These are phyloP conservation scores for Vespertilio murinus DNA, from an alignment of 2,797 vertebrate genomes.

Conservation along the genomic window DNA sequence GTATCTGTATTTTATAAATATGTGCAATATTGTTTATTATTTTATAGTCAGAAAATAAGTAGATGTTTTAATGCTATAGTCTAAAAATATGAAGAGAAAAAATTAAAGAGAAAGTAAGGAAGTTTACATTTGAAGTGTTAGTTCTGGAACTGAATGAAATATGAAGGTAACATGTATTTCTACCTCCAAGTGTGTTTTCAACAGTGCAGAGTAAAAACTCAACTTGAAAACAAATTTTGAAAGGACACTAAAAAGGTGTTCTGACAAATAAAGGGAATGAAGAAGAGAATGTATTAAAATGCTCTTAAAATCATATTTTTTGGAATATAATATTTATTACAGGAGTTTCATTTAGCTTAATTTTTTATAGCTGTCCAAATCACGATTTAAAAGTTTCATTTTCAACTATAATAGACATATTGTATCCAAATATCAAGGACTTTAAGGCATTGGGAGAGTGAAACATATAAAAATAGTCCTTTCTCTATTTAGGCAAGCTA, in stretches of 20 bases:
- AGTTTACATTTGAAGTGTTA: not conserved
- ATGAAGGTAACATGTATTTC: not conserved
- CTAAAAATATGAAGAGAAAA: not conserved
- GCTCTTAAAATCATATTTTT: not conserved
- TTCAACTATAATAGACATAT: not conserved
- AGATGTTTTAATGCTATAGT: not conserved
- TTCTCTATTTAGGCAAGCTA: not conserved
- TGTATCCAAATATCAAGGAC: not conserved
- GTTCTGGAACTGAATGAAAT: not conserved
- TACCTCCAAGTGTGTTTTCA: not conserved
- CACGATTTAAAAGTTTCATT: not conserved
- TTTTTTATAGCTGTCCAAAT: not conserved
- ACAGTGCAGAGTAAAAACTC: not conserved
- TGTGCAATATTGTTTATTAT: not conserved
- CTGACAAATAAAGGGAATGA: not conserved
- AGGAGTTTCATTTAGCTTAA: not conserved
- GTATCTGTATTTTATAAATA: not conserved
- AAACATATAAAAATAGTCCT: not conserved
- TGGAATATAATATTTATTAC: not conserved
- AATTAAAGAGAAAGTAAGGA: not conserved
- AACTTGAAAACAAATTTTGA: not conserved
- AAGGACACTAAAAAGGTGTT: not conserved
- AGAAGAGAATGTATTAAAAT: not conserved
- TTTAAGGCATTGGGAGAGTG: not conserved
- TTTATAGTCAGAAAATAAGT: not conserved